These are phyloP conservation scores for Neelides folsomi DNA, from an alignment of 2,888 invertebrate species.

Conservation along the genomic window DNA sequence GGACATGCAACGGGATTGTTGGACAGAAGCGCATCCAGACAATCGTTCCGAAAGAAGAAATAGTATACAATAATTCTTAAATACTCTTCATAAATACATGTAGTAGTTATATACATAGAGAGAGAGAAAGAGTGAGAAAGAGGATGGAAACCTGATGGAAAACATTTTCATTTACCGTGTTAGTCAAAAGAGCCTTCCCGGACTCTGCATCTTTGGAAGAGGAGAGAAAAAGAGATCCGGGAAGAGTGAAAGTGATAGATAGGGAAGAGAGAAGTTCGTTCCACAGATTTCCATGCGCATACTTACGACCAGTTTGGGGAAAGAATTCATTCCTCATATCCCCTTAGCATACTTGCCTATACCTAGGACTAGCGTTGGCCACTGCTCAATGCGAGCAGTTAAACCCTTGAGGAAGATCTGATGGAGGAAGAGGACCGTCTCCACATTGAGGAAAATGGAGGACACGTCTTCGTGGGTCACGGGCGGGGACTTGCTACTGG, in stretches of 20 bases:
- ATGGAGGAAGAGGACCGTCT: constrained; percentile 80
- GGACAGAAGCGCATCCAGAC: too few species aligned
- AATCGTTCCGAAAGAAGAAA: too few species aligned
- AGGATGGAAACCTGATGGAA: background rate
- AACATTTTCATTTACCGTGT: background rate
- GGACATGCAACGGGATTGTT: too few species aligned
- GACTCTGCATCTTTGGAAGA: too few species aligned
- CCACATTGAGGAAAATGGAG: constrained; percentile 83
- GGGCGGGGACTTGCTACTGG: constrained; percentile 58
- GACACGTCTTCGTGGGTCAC: constrained; percentile 87
- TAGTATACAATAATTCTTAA: background rate
- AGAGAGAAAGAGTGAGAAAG: constrained; percentile 1
- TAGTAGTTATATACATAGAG: too few species aligned
- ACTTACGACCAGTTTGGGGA: constrained; percentile 22
- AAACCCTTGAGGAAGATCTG: constrained; percentile 88
- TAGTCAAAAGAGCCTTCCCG: too few species aligned
- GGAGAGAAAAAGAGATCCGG: background rate
- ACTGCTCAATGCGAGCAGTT: constrained; percentile 77
- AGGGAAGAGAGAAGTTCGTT: constrained; percentile 1
- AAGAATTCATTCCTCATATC: constrained; percentile 20
- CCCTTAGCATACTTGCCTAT: constrained; percentile 29
- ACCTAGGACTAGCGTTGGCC: constrained; percentile 84
- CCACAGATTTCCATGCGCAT: constrained; percentile 8
- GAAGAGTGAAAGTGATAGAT: constrained; percentile 4
- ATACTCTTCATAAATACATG: background rate